These are phyloP conservation scores for Pangasius djambal DNA, from an alignment of 2,797 vertebrate genomes.

Conservation along the genomic window DNA sequence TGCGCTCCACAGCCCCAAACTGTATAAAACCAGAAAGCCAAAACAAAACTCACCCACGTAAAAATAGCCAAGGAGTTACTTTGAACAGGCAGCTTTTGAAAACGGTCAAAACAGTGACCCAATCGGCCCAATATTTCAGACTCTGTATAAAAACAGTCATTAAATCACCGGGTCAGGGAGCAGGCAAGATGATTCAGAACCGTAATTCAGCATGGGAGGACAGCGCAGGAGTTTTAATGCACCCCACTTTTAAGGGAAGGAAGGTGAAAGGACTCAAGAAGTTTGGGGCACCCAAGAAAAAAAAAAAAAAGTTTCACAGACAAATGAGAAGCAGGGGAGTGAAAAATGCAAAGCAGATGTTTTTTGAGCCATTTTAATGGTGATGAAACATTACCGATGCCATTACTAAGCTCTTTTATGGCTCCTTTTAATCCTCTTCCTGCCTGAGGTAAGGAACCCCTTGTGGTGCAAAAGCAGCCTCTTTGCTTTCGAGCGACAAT, in stretches of 20 bases:
- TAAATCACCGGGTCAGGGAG: constrained; percentile 51
- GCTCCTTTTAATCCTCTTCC: constrained; percentile 90
- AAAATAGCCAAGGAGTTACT: constrained; percentile 14
- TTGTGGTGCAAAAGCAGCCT: constrained; percentile 89
- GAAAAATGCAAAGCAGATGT: constrained; percentile 83
- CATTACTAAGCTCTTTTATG: constrained; percentile 95
- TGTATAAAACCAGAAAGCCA: constrained; percentile 25
- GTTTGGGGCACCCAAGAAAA: constrained; percentile 37
- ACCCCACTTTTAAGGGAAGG: constrained; percentile 43
- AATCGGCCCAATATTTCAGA: constrained; percentile 43
- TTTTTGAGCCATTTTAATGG: constrained; percentile 90
- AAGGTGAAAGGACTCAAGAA: constrained; percentile 55
- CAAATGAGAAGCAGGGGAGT: constrained; percentile 77
- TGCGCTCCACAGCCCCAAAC: not conserved
- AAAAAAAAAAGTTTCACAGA: constrained; percentile 70
- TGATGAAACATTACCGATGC: constrained; percentile 95
- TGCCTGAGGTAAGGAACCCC: constrained; percentile 88
- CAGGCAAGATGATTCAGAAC: constrained; percentile 47
- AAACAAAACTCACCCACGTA: constrained; percentile 10
- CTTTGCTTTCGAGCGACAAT: constrained; percentile 91
- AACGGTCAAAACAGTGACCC: constrained; percentile 43
- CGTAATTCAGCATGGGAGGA: constrained; percentile 57
- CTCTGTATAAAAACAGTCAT: constrained; percentile 51
- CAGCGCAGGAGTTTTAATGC: constrained; percentile 45
- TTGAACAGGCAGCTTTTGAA: constrained; percentile 42